phyloP scores from a whole-genome alignment of 2,888 invertebrate species.

The Sialis lutaria region DNA sequence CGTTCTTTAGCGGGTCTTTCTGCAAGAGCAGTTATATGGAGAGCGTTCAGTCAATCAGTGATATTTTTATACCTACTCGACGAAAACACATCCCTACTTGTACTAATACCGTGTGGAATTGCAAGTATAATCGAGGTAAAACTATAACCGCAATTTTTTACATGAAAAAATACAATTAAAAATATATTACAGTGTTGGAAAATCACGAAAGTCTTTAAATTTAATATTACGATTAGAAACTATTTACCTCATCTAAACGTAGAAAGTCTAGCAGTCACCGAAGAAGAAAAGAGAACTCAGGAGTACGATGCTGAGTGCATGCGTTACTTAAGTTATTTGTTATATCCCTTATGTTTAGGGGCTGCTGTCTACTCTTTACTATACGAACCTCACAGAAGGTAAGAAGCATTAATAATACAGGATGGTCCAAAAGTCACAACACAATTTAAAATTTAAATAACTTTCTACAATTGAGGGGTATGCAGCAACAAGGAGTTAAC shows the following conservation, averaged over 20 bases:
- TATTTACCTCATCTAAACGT: slow-evolving; percentile 22
- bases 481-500: too few relatives aligned
- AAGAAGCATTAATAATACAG: slow-evolving; percentile 7
- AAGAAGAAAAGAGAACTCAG: slow-evolving; percentile 65
- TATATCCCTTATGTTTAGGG: slow-evolving; percentile 73
- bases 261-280: slow-evolving; percentile 24
- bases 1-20: slow-evolving; percentile 80
- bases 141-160: neutral
- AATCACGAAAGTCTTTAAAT: slow-evolving; percentile 75
- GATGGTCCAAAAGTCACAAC: too few relatives aligned
- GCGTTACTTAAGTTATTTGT: slow-evolving; percentile 73
- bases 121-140: slow-evolving; percentile 76
- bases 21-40: slow-evolving; percentile 77
- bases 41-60: slow-evolving; percentile 79
- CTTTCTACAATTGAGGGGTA: too few relatives aligned
- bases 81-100: slow-evolving; percentile 78
- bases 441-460: too few relatives aligned
- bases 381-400: slow-evolving; percentile 91
- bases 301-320: slow-evolving; percentile 83
- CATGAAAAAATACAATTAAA: slow-evolving; percentile 4
- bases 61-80: slow-evolving; percentile 86
- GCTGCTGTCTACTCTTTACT: slow-evolving; percentile 86
- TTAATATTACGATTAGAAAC: slow-evolving; percentile 24
- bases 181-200: slow-evolving; percentile 64
- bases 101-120: slow-evolving; percentile 73